These are phyloP conservation scores for Bombus vancouverensis DNA, from an alignment of 1,140 invertebrate species.

Conservation along the genomic window DNA sequence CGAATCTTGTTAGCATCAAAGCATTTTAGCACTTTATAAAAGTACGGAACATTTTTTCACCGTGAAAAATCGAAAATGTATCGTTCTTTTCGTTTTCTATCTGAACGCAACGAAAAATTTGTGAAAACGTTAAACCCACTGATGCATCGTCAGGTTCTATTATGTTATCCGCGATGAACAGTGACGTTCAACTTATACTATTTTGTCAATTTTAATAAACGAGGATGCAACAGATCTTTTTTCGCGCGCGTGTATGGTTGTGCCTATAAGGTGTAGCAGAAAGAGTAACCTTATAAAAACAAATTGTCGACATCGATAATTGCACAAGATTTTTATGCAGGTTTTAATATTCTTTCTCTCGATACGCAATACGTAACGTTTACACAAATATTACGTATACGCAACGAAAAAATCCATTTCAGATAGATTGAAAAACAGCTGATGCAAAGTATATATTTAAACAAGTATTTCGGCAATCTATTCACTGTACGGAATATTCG, in stretches of 20 bases:
- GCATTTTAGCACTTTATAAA: constrained; percentile 35
- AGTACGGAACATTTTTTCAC: constrained; percentile 27
- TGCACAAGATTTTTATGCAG: neutral
- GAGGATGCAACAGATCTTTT: neutral
- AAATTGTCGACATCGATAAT: neutral
- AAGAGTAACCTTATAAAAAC: neutral
- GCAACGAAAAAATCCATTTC: neutral
- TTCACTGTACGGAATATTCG: neutral
- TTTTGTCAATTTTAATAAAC: constrained; percentile 11
- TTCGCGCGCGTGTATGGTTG: neutral
- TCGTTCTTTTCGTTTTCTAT: neutral
- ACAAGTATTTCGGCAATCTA: neutral
- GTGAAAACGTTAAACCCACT: neutral
- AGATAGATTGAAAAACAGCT: neutral
- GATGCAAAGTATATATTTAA: neutral
- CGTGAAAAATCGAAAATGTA: constrained; percentile 33
- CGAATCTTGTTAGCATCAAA: constrained; percentile 59
- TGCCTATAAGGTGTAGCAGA: neutral
- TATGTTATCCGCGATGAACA: neutral
- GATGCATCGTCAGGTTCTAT: constrained; percentile 16
- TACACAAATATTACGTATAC: neutral
- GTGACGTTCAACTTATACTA: neutral
- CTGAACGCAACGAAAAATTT: neutral
- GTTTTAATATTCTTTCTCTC: neutral
- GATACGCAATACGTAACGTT: neutral